Base-by-base conservation (phyloP, 2,888 invertebrate genomes). In the Apotomis capreana region DNA sequence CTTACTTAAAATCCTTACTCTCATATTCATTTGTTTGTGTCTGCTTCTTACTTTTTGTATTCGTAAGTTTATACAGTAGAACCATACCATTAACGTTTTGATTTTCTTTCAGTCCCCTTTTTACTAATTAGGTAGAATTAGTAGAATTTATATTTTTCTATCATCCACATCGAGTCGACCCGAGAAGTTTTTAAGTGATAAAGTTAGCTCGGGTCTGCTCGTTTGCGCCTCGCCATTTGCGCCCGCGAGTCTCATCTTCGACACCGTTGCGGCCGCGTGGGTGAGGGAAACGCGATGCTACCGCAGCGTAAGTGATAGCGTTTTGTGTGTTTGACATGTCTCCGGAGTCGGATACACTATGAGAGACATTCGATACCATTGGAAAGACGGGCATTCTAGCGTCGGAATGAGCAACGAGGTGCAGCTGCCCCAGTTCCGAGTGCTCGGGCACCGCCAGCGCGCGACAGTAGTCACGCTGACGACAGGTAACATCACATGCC, bases 361-460 rank as follows among this genome's bases (percentile, higher is more conserved):
- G 97, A 96, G 96, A 95, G 98, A 98, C 96, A 98, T 98, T 95
- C 96, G 97, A 94, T 98, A 98, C 96, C 97, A 96, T 95, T 98
- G 98, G 98, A 96, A 96, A 95, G 96, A 97, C 94, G 98, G 97
- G 91, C 95, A 95, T 93, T 96, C 96, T 94, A 97, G 98, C 94
- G 98, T 98, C 94, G 97, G 97, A 94, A 97, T 98, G 95, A 97
- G 97, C 95, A 96, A 95, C 94, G 97, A 98, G 94, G 97, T 98
- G 94, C 97, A 98, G 95, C 96, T 98, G 92, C 98, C 98, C 87
- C 98, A 98, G 95, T 98, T 98, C 95, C 96, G 97, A 94, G 98
- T 98, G 91, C 96, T 98, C 94, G 98, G 98, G 92, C 98, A 98
- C 95, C 96, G 97, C 93, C 98, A 98, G 95, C 96, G 97, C 94